A percentile compares a stretch with the other conserved stretches of the same genome.
Conservation (phyloP, 2,113 vertebrate species). For the Myiozetetes cayanensis region DNA sequence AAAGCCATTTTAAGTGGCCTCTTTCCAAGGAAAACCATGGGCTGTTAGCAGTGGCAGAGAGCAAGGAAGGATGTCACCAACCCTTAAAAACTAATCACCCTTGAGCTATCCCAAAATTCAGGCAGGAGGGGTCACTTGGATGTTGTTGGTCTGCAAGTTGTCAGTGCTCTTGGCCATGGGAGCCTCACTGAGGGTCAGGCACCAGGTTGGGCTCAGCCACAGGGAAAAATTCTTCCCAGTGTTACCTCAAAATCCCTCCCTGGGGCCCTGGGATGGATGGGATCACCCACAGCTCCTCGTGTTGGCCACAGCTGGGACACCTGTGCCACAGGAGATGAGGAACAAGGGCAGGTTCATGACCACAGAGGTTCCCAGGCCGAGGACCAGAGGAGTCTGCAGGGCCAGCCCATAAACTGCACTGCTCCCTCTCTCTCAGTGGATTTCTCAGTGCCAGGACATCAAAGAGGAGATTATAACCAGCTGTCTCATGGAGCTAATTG, state of each 20-base stretch:
- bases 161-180: not conserved
- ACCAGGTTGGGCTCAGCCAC: not conserved
- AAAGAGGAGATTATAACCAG: not conserved
- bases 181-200: not conserved
- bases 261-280: not conserved
- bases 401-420: not conserved
- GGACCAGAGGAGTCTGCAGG: not conserved
- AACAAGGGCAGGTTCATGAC: not conserved
- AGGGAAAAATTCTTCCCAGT: not conserved
- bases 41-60: not conserved
- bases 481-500: slow-evolving; percentile 3
- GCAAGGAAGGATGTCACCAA: not conserved
- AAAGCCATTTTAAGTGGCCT: not conserved
- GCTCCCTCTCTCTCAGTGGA: not conserved
- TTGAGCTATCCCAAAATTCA: not conserved
- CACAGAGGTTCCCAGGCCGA: not conserved
- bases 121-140: not conserved
- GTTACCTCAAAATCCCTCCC: not conserved
- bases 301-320: not conserved
- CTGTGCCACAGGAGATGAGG: not conserved
- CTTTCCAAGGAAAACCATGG: not conserved
- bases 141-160: not conserved
- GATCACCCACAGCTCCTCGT: not conserved
- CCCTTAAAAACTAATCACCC: not conserved
- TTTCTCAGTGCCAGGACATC: not conserved